Percentiles rank a stretch among this genome's conserved stretches.
phyloP scores from a whole-genome alignment of 2,888 invertebrate genomes.

The Trisateles emortualis region DNA sequence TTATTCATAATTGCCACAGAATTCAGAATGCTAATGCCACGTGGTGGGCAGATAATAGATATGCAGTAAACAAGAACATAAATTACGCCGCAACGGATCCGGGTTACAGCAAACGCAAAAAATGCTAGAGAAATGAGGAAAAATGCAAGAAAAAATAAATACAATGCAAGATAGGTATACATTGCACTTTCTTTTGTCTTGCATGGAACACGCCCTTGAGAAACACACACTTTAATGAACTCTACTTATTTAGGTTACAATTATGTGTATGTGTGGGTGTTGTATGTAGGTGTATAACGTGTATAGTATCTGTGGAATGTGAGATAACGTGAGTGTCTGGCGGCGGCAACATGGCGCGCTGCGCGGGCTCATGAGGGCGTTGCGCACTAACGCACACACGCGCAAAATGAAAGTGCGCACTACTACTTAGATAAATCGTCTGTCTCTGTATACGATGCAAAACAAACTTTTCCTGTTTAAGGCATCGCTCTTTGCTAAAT shows the following conservation, averaged over 20 bases:
- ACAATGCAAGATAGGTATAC: no score
- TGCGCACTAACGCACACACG: slow-evolving; percentile 50
- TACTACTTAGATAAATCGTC: slow-evolving; percentile 31
- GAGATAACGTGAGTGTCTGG: slow-evolving; percentile 58
- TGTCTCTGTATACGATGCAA: slow-evolving; percentile 40
- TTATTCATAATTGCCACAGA: no score
- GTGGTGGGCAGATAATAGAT: slow-evolving; percentile 15
- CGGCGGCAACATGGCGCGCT: slow-evolving; percentile 33
- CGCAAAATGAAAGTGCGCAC: slow-evolving; percentile 50
- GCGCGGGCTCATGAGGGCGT: slow-evolving; percentile 54
- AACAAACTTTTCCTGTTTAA: slow-evolving; percentile 55
- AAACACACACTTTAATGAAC: slow-evolving; percentile 27
- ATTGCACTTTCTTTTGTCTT: neutral
- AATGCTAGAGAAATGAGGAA: slow-evolving; percentile 8
- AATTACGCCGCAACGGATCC: slow-evolving; percentile 19
- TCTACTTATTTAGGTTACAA: slow-evolving; percentile 51
- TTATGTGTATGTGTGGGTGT: slow-evolving; percentile 50
- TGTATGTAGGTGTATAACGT: slow-evolving; percentile 55
- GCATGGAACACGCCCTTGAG: slow-evolving; percentile 31
- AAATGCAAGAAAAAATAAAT: neutral
- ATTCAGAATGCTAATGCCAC: neutral
- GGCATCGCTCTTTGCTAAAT: slow-evolving; percentile 43
- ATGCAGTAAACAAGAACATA: slow-evolving; percentile 21
- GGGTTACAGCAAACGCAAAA: slow-evolving; percentile 9
- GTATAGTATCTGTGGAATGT: slow-evolving; percentile 56